phyloP scores from a whole-genome alignment of 2,113 vertebrate species.

The Lates calcarifer region DNA sequence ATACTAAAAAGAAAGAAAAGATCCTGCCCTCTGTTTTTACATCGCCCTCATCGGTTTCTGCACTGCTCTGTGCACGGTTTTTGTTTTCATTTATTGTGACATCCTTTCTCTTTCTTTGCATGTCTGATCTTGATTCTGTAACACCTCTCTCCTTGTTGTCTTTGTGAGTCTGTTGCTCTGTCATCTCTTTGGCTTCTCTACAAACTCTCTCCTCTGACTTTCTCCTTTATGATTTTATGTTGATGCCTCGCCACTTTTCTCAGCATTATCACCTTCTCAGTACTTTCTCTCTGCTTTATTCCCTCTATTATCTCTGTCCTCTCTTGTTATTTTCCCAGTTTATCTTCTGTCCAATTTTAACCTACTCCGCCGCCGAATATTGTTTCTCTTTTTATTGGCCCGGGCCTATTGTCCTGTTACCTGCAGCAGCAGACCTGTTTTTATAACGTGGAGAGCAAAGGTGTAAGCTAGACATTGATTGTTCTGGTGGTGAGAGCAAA shows the following conservation, averaged over 20 bases:
- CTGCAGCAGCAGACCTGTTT: conserved; percentile 36
- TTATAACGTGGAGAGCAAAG: conserved; percentile 43
- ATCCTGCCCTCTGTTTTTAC: conserved; percentile 2
- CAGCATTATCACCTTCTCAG: conserved; percentile 24
- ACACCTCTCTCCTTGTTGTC: conserved; percentile 10
- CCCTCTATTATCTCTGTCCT: conserved; percentile 33
- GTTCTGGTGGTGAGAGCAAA: conserved; percentile 53
- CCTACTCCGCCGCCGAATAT: background rate
- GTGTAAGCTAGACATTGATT: conserved; percentile 63
- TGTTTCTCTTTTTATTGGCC: conserved; percentile 34
- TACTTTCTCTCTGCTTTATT: conserved; percentile 30
- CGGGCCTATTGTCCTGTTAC: conserved; percentile 30
- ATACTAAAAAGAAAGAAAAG: background rate
- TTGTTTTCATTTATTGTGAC: background rate
- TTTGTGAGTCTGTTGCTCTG: conserved; percentile 26
- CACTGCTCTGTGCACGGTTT: background rate
- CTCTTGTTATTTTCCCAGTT: conserved; percentile 39
- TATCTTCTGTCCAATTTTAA: conserved; percentile 39
- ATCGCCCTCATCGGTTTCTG: background rate
- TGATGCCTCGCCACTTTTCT: conserved; percentile 18
- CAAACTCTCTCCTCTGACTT: conserved; percentile 9
- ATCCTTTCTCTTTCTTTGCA: background rate
- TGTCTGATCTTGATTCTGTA: conserved; percentile 7
- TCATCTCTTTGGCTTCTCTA: conserved; percentile 21
- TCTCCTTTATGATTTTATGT: conserved; percentile 32